Evolutionary conservation across 2,797 vertebrate species (phyloP).

Genomic region (Takifugu rubripes): DNA sequence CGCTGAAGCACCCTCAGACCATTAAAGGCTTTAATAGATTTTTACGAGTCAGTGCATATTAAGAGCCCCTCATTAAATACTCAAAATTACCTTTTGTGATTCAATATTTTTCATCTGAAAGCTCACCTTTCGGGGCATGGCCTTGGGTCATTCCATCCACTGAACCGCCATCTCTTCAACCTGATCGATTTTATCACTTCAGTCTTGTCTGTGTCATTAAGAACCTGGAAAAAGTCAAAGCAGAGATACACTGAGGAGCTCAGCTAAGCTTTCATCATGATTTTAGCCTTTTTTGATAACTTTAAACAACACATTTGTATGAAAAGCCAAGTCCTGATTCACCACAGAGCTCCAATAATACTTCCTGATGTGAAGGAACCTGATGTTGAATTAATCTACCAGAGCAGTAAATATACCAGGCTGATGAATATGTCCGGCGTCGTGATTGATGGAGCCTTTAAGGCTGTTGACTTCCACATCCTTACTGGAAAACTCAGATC

Average conservation of each 20-base stretch:
- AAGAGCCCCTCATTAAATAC: conserved; percentile 36
- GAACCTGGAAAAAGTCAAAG: not conserved
- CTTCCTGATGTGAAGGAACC: not conserved
- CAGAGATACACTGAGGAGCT: conserved; percentile 2
- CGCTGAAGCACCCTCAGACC: no score
- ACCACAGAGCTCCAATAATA: not conserved
- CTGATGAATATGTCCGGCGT: conserved; percentile 64
- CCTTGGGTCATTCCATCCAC: conserved; percentile 32
- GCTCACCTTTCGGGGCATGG: conserved; percentile 19
- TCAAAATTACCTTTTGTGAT: conserved; percentile 13
- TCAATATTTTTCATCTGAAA: conserved; percentile 21
- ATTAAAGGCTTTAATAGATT: not conserved
- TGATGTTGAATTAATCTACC: conserved; percentile 28
- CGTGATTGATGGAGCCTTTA: conserved; percentile 65
- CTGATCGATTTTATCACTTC: conserved; percentile 31
- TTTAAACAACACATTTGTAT: not conserved
- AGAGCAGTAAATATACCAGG: conserved; percentile 48
- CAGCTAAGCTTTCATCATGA: not conserved
- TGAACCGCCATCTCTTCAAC: conserved; percentile 20
- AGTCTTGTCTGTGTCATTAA: conserved; percentile 1
- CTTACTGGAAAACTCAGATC: conserved; percentile 76
- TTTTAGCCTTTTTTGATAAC: no score
- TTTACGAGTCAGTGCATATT: conserved; percentile 27
- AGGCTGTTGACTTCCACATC: conserved; percentile 70
- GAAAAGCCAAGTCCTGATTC: not conserved